Evolutionary conservation across 2,888 invertebrate genomes (phyloP).

Genomic region (Ophion ellenae): DNA sequence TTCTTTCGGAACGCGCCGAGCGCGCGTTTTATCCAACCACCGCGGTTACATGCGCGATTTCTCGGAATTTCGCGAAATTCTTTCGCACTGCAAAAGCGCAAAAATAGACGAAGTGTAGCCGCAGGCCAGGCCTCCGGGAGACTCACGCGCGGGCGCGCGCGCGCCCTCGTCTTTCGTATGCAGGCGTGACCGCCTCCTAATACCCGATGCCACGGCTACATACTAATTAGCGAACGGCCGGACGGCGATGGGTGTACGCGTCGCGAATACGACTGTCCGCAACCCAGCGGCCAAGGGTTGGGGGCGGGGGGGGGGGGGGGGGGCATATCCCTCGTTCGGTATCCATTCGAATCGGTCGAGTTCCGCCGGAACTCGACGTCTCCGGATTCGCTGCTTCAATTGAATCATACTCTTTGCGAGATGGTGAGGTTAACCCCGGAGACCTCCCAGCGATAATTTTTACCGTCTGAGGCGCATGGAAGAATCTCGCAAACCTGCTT

Average conservation of each 20-base stretch:
- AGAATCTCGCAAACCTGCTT: not conserved
- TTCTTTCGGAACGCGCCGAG: not conserved
- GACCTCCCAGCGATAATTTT: too few species aligned
- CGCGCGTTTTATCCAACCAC: not conserved
- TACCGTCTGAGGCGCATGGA: not conserved
- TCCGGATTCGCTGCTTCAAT: not conserved
- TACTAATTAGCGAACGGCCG: constrained; percentile 73
- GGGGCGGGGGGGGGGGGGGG: not conserved
- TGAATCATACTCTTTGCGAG: not conserved
- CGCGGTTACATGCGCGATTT: not conserved
- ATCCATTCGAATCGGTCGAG: constrained; percentile 13
- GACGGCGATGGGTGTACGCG: constrained; percentile 68
- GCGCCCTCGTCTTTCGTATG: constrained; percentile 71
- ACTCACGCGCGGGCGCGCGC: not conserved
- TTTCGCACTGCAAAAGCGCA: not conserved
- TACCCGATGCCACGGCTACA: constrained; percentile 73
- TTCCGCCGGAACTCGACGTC: constrained; percentile 30
- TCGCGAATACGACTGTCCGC: constrained; percentile 63
- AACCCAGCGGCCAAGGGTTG: not conserved
- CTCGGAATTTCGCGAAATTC: constrained; percentile 32
- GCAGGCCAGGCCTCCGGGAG: not conserved
- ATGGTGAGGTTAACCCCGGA: not conserved
- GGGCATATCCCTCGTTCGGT: not conserved
- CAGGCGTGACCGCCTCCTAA: constrained; percentile 73
- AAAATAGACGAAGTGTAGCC: not conserved